A percentile compares a stretch with the other conserved stretches of the same genome.
Conservation (phyloP, 2,797 vertebrate genomes). For the Cuculus canorus region DNA sequence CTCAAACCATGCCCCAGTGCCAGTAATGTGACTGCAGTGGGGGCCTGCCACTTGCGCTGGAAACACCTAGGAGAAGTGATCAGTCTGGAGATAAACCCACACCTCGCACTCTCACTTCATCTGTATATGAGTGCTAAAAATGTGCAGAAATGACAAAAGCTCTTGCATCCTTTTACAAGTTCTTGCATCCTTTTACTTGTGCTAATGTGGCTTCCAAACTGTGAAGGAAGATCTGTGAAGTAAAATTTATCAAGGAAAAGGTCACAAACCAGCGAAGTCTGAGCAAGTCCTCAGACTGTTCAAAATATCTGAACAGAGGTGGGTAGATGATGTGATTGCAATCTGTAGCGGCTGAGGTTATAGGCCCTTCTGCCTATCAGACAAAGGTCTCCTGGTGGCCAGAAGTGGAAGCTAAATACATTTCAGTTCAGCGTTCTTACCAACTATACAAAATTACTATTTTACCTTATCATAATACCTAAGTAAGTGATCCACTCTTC, state of each 20-base stretch:
- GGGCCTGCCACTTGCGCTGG: neutral
- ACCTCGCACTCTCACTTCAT: accelerated
- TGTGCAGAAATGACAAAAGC: neutral
- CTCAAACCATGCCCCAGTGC: neutral
- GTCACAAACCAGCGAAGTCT: neutral
- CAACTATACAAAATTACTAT: neutral
- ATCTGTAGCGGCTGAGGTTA: neutral
- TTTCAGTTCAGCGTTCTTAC: neutral
- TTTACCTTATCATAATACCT: neutral
- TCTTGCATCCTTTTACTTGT: neutral
- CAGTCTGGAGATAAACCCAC: neutral
- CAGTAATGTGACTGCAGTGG: accelerated
- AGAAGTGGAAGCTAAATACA: neutral
- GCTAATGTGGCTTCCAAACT: neutral
- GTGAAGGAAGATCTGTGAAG: neutral
- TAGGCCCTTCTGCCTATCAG: neutral
- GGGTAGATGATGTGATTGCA: neutral
- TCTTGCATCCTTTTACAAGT: neutral
- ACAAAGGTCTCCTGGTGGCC: neutral
- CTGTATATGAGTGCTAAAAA: neutral
- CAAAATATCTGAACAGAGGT: neutral
- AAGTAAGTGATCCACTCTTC: neutral
- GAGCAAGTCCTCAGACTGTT: neutral
- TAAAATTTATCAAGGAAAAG: neutral
- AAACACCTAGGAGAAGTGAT: too few species aligned